Base-by-base conservation (phyloP, 53 echinoderm and acorn worm species). In the Temnopleurus reevesii region DNA sequence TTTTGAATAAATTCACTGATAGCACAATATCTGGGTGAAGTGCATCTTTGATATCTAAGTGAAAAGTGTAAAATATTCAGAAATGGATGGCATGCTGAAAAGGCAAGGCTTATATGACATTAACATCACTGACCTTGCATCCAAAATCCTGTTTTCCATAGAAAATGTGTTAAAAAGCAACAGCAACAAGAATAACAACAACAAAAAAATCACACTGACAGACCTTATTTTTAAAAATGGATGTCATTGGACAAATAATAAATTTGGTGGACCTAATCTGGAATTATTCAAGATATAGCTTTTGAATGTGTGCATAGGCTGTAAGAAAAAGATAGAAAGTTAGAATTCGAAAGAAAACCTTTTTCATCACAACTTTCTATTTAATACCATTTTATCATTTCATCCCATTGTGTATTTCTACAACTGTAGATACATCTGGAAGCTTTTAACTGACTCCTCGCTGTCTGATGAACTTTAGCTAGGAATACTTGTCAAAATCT, bases 391-490 rank as follows among this genome's bases (percentile, higher is more conserved):
- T 15, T 36, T 45, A 19, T 53, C 41, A 7, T 55, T 81, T 30
- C 19, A 4, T 15, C 35, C 19, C 36, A 10, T 55, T 23, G 49
- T 26, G 29, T 36, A 8, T 77, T 24, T 77, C 77, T 43, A 43
- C 44, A 5, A 18, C 77, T 35, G 6, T 59, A 2, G 60, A 2
- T 49, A 28, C 83, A 83, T 83, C 83, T 83, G 83, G 83, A 83
- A 83, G 56, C 83, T 55, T 83, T 83, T 83, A 83, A n/a, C 83
- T 47, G 83, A 55, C 83, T 53, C 53, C 83, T 8, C 17, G 23
- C 83, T 55, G 83, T 83, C 83, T 83, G 79, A n/a, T 5, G 36
- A 9, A 29, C 28, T 26, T 79, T 47, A 12, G 26, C 49, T 4
- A 46, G 27, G 79, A 63, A 15, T 63, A 44, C 43, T 43, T 44